Percentiles rank a stretch among this genome's conserved stretches.
Conservation (phyloP, 35 echinoderm and acorn worm genomes). For the Heliocidaris tuberculata region DNA sequence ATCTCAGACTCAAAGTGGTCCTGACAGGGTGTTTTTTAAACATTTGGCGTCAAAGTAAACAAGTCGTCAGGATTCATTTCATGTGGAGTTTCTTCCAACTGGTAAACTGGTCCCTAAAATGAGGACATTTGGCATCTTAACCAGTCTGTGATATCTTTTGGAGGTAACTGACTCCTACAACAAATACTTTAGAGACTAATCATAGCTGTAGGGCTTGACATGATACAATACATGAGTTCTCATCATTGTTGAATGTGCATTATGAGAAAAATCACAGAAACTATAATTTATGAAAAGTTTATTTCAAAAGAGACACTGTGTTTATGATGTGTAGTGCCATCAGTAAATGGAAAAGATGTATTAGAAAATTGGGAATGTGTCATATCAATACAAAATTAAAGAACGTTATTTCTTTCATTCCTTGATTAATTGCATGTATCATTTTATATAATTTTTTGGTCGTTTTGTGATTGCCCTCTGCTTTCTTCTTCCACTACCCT, state of each 20-base stretch:
- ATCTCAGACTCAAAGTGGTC: not conserved
- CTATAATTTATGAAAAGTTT: too few relatives aligned
- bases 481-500: too few relatives aligned
- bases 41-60: slow-evolving; percentile 11
- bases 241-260: not conserved
- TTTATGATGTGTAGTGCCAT: too few relatives aligned
- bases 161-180: not conserved
- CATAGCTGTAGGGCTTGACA: not conserved
- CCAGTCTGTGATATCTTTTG: not conserved
- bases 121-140: not conserved
- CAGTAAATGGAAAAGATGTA: too few relatives aligned
- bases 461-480: too few relatives aligned
- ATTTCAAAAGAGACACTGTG: too few relatives aligned
- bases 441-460: too few relatives aligned
- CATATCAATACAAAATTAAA: too few relatives aligned
- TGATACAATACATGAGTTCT: not conserved
- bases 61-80: not conserved
- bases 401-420: too few relatives aligned
- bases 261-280: too few relatives aligned
- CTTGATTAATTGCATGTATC: too few relatives aligned
- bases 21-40: slow-evolving; percentile 5
- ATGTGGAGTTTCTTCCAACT: not conserved
- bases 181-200: not conserved
- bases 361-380: too few relatives aligned
- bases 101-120: not conserved